Base-by-base conservation (phyloP, 1,140 invertebrate species). In the Pygmarrhopalites habei region DNA sequence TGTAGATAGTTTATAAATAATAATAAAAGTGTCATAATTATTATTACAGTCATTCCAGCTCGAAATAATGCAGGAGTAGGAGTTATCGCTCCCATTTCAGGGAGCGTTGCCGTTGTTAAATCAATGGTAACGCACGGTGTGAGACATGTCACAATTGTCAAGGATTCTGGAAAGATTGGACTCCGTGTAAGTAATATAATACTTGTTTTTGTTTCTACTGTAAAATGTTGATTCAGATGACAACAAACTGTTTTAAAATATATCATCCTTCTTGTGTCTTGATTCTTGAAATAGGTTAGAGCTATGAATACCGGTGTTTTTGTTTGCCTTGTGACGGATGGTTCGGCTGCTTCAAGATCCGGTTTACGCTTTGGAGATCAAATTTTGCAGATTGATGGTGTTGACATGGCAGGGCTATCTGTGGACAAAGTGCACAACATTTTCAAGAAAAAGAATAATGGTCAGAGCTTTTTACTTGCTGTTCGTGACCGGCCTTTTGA, bases 401-500 rank as follows among this genome's bases (percentile, higher is more conserved):
- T 81, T n/a, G 80, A 83, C 64, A 82, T 95, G 25, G 92, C 92
- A 67, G 92, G 92, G 19, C 89, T 85, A 77, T 80, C 82, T 28
- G 89, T 39, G 10, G 29, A 39, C 17, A 85, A 93, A 76, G 88
- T 90, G 2, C 90, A 95, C 74, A 82, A 84, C 49, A 77, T 94
- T 35, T 80, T 95, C 28, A 82, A 81, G 68, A 80, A 79, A 71
- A 88, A 90, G 72, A 81, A 84, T 30, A 75, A 81, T 2, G 77
- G 83, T 25, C 87, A 92, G 75, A 84, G 84, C 4, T 94, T 95
- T 61, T 81, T 77, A 64, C 78, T 95, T 70, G 84, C 86, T 58
- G 81, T 96, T 23, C 77, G 92, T 74, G 92, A 96, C 76, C 86
- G 90, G 88, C 93, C 93, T 53, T 92, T 95, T 76, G 92, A 95